Evolutionary conservation across 2,888 invertebrate species (phyloP).

Genomic region (Seira ritae): DNA sequence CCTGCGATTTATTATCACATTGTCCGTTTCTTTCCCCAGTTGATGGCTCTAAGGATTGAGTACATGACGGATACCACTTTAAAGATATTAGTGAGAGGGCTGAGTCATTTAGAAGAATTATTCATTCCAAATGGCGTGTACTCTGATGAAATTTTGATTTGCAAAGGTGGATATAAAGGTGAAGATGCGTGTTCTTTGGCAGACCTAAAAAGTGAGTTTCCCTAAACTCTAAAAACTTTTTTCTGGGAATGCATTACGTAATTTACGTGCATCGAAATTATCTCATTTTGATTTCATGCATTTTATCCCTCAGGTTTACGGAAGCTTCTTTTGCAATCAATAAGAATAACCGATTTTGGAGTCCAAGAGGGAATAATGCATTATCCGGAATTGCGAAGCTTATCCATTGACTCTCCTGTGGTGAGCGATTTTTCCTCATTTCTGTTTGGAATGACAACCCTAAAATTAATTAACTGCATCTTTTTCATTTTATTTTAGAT

Average conservation of each 20-base stretch:
- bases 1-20: conserved; percentile 52
- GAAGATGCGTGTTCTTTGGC: background rate
- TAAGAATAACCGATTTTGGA: conserved; percentile 46
- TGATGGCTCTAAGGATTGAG: conserved; percentile 49
- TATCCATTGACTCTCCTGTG: conserved; percentile 12
- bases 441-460: no score
- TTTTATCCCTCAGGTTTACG: conserved; percentile 33
- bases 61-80: conserved; percentile 55
- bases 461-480: background rate
- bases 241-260: background rate
- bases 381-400: conserved; percentile 40
- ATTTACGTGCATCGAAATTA: background rate
- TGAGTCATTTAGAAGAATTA: conserved; percentile 47
- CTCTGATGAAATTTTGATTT: conserved; percentile 31
- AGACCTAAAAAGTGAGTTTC: conserved; percentile 42
- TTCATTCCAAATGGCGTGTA: conserved; percentile 46
- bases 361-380: conserved; percentile 27
- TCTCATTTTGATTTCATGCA: conserved; percentile 4
- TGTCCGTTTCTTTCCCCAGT: conserved; percentile 53
- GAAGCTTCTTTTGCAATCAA: conserved; percentile 47
- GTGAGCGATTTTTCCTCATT: background rate
- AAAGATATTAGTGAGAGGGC: conserved; percentile 42
- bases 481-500: conserved; percentile 35
- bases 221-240: background rate
- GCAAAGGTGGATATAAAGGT: background rate